Conservation (phyloP, 2,113 vertebrate species). For the Rhinopithecus roxellana region DNA sequence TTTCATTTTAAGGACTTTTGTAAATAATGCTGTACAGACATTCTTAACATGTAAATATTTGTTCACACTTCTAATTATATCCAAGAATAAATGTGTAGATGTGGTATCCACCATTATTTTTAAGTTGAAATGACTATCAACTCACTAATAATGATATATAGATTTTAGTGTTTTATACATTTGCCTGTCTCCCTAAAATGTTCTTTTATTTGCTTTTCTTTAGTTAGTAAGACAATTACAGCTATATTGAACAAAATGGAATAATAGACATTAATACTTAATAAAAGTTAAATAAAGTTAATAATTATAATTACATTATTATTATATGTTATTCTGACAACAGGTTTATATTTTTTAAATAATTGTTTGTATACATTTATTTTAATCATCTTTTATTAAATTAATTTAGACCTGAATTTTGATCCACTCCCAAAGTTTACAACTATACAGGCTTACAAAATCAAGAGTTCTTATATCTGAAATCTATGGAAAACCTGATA, state of each 20-base stretch:
- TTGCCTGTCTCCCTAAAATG: background rate
- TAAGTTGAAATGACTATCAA: background rate
- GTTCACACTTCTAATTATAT: background rate
- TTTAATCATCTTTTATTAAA: conserved; percentile 18
- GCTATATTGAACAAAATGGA: background rate
- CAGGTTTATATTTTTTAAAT: background rate
- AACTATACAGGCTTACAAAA: background rate
- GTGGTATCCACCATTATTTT: conserved; percentile 1
- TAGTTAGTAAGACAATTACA: background rate
- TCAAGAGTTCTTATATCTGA: background rate
- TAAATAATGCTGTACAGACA: background rate
- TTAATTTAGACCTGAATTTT: background rate
- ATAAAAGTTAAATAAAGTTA: conserved; percentile 14
- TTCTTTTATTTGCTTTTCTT: background rate
- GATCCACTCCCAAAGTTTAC: background rate
- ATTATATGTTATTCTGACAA: background rate
- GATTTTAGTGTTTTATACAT: background rate
- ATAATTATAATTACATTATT: background rate
- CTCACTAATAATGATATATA: background rate
- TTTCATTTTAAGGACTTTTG: background rate
- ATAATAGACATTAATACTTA: background rate
- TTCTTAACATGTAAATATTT: background rate
- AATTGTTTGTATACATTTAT: background rate
- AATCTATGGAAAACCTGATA: background rate
- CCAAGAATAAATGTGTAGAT: background rate